Evolutionary conservation across 2,888 invertebrate species (phyloP).

Genomic region (Nemotelus nigrinus): DNA sequence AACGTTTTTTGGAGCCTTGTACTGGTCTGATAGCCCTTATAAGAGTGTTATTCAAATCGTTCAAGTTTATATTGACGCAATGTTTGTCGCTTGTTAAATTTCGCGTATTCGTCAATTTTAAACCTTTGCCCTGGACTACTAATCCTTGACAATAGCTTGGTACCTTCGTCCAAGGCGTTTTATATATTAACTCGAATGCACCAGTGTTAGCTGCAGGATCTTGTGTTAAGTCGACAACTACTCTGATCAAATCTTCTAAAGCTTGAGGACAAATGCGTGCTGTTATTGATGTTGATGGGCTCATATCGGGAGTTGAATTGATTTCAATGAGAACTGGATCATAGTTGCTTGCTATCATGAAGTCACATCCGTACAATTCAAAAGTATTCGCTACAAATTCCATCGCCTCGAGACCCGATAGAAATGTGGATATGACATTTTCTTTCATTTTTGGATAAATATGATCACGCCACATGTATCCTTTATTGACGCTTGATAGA

Average conservation of each 20-base stretch:
- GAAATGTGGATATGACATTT: conserved; percentile 80
- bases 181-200: conserved; percentile 69
- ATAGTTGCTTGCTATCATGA: conserved; percentile 85
- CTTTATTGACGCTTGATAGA: conserved; percentile 64
- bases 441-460: conserved; percentile 89
- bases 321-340: conserved; percentile 93
- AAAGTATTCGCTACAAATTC: conserved; percentile 78
- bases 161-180: conserved; percentile 31
- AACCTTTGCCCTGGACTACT: conserved; percentile 31
- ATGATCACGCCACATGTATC: conserved; percentile 73
- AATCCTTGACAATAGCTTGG: conserved; percentile 32
- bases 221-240: conserved; percentile 66
- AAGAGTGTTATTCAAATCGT: too few relatives aligned
- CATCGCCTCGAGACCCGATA: conserved; percentile 80
- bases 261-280: conserved; percentile 83
- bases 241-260: conserved; percentile 87
- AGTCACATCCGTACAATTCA: conserved; percentile 93
- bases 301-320: conserved; percentile 87
- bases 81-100: neutral
- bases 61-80: neutral
- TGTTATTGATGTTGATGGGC: conserved; percentile 83
- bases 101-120: neutral
- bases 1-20: neutral
- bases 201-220: conserved; percentile 67
- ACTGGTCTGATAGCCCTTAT: too few relatives aligned